These are phyloP conservation scores for Nemotelus pantherinus DNA, from an alignment of 2,888 invertebrate genomes.

Conservation along the genomic window DNA sequence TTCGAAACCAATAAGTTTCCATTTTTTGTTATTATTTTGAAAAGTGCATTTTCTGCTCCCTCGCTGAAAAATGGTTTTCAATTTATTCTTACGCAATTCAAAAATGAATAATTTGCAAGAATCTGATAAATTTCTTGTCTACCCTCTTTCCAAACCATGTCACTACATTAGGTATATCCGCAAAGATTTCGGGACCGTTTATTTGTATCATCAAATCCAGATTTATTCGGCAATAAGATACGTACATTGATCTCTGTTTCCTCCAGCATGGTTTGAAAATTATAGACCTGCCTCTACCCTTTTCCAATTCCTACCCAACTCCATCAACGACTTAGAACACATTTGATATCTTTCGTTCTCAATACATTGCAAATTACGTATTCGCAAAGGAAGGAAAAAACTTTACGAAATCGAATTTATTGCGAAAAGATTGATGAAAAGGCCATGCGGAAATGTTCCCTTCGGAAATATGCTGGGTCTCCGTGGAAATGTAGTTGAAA, in stretches of 20 bases:
- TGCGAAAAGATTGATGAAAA: slow-evolving; percentile 43
- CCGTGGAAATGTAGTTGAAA: neutral
- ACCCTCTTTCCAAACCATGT: slow-evolving; percentile 8
- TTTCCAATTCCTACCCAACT: neutral
- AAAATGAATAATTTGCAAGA: no score
- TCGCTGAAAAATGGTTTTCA: no score
- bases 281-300: neutral
- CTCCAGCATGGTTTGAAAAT: slow-evolving; percentile 9
- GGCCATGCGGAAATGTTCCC: slow-evolving; percentile 16
- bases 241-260: slow-evolving; percentile 28
- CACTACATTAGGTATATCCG: neutral
- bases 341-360: slow-evolving; percentile 6
- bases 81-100: no score
- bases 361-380: slow-evolving; percentile 28
- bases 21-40: no score
- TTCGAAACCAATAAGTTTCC: no score
- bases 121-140: neutral
- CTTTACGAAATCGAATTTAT: slow-evolving; percentile 32
- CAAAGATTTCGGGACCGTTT: neutral
- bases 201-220: slow-evolving; percentile 26
- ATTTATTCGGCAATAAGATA: slow-evolving; percentile 35
- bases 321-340: neutral
- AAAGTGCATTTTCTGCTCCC: no score
- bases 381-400: slow-evolving; percentile 26
- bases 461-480: slow-evolving; percentile 4